Percentiles rank a stretch among this genome's conserved stretches.
phyloP scores from a whole-genome alignment of 2,797 vertebrate genomes.

The Danio tinwini region DNA sequence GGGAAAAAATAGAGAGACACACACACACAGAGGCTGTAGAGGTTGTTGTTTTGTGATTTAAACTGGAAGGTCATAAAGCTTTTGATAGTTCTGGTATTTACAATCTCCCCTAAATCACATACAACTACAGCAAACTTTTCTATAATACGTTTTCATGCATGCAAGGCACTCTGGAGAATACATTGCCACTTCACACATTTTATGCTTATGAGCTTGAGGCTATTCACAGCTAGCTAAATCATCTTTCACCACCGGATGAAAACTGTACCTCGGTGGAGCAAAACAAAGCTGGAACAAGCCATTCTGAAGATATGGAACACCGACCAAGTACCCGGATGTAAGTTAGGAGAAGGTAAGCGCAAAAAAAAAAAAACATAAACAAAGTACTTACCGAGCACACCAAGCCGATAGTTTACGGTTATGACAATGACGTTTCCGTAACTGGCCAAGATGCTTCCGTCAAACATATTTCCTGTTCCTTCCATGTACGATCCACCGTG shows the following conservation, averaged over 20 bases:
- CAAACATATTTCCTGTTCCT: conserved; percentile 98
- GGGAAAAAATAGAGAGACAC: background rate
- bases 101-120: conserved; percentile 42
- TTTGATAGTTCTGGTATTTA: conserved; percentile 38
- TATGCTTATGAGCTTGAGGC: conserved; percentile 41
- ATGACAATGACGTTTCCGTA: conserved; percentile 99
- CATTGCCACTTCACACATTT: conserved; percentile 22
- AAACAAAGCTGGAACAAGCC: conserved; percentile 59
- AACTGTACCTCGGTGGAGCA: conserved; percentile 17
- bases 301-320: background rate
- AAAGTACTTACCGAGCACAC: conserved; percentile 92
- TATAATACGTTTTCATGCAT: conserved; percentile 32
- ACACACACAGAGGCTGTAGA: background rate
- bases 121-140: conserved; percentile 35
- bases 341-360: background rate
- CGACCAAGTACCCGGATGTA: background rate
- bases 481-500: conserved; percentile 99
- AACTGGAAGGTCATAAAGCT: conserved; percentile 30
- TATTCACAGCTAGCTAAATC: conserved; percentile 47
- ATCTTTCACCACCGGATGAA: background rate
- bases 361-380: background rate
- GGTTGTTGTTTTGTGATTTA: conserved; percentile 21
- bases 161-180: background rate
- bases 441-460: conserved; percentile 98
- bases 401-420: conserved; percentile 98